These are phyloP conservation scores for Limnephilus lunatus DNA, from an alignment of 2,888 invertebrate species.

Conservation along the genomic window DNA sequence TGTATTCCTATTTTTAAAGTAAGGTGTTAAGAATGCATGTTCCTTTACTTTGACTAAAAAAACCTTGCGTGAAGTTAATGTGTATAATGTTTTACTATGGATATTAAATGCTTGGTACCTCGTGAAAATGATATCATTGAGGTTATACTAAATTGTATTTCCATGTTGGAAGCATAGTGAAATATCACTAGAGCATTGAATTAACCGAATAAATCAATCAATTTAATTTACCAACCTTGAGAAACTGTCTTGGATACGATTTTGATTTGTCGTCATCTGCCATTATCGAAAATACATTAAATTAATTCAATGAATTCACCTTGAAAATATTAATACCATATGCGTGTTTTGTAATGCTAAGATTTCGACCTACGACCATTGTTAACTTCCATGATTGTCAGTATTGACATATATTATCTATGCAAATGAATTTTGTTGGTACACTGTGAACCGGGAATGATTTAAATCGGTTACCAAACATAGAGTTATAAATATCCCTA, in stretches of 20 bases:
- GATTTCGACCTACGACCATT: conserved; percentile 4
- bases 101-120: not conserved
- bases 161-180: not conserved
- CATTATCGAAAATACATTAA: conserved; percentile 3
- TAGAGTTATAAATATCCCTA: not conserved
- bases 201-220: not conserved
- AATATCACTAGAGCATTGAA: not conserved
- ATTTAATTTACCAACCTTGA: conserved; percentile 3
- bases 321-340: conserved; percentile 39
- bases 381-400: conserved; percentile 12
- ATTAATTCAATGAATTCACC: conserved; percentile 9
- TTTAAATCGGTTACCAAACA: not conserved
- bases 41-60: not conserved
- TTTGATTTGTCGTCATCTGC: conserved; percentile 31
- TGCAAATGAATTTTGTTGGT: conserved; percentile 23
- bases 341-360: not conserved
- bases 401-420: conserved; percentile 9
- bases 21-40: not conserved
- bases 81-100: not conserved
- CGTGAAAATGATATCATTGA: not conserved
- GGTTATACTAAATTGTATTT: conserved; percentile 1
- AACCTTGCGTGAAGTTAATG: not conserved
- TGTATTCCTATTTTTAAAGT: not conserved
- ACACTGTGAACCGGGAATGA: conserved; percentile 7
- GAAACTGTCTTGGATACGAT: not conserved